Conservation (phyloP, 2,888 invertebrate species). For the Spodoptera littoralis region DNA sequence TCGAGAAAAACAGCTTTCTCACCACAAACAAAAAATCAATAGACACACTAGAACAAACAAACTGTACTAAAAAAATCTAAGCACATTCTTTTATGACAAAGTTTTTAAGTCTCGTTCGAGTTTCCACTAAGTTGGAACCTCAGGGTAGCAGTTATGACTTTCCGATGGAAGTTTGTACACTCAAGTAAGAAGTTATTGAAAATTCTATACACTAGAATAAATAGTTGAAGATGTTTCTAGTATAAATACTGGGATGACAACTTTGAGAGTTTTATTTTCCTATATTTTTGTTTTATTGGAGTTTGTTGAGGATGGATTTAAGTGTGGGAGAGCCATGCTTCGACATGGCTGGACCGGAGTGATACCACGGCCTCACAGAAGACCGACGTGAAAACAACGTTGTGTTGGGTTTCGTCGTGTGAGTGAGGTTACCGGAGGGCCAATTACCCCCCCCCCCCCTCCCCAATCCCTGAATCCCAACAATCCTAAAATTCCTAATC, state of each 20-base stretch:
- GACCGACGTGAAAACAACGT: too few species aligned
- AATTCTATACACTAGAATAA: constrained; percentile 21
- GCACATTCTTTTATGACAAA: neutral
- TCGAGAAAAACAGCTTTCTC: too few species aligned
- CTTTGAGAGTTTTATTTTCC: constrained; percentile 4
- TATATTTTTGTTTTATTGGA: neutral
- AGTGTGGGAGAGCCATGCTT: too few species aligned
- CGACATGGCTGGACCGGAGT: too few species aligned
- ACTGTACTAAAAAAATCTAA: neutral
- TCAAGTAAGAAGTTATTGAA: constrained; percentile 35
- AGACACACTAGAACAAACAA: neutral
- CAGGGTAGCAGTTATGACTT: constrained; percentile 32
- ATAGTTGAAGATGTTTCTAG: constrained; percentile 10
- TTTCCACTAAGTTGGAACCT: constrained; percentile 23
- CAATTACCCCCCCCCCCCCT: too few species aligned
- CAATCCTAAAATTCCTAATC: too few species aligned
- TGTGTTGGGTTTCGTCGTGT: too few species aligned
- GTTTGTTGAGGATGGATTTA: neutral
- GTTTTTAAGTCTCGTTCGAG: constrained; percentile 5
- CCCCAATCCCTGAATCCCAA: too few species aligned
- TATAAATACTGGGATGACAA: constrained; percentile 10
- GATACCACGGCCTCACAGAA: too few species aligned
- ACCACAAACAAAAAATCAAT: neutral
- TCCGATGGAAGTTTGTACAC: constrained; percentile 26
- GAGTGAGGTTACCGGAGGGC: too few species aligned